A percentile compares a stretch with the other conserved stretches of the same genome.
phyloP scores from a whole-genome alignment of 37 sponge, comb jelly and placozoan genomes.

The Aphrocallistes beatrix region DNA sequence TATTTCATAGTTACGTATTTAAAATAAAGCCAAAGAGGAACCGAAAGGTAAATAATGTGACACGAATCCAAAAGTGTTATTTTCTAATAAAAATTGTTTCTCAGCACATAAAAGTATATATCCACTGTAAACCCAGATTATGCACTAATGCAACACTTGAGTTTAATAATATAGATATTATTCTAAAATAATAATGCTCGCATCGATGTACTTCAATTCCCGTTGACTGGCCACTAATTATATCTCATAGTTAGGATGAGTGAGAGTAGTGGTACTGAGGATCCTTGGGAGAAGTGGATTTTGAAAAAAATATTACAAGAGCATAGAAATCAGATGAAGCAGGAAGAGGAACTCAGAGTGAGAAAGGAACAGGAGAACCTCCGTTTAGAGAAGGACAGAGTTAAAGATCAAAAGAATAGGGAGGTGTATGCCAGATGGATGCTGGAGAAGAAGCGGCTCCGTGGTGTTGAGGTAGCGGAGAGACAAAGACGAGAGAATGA shows the following conservation, averaged over 20 bases:
- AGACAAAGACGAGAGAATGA: background rate
- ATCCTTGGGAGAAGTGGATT: conserved; percentile 8
- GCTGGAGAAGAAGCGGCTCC: background rate
- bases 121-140: no score
- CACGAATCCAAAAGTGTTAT: no score
- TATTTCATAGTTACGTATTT: no score
- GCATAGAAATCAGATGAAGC: background rate
- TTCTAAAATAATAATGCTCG: background rate
- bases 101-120: no score
- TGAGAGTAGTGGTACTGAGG: background rate
- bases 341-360: background rate
- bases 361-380: background rate
- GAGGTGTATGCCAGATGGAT: background rate
- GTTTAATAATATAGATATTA: no score
- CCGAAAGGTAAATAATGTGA: no score
- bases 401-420: background rate
- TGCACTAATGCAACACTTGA: no score
- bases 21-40: no score
- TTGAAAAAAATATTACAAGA: background rate
- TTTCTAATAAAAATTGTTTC: no score
- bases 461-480: background rate
- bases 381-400: background rate
- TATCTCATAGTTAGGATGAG: no score
- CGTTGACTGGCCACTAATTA: no score
- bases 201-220: no score